Evolutionary conservation across 2,888 invertebrate genomes (phyloP), one percentile per base, ranked within the genome.

Genomic region (Lymantria dispar): DNA sequence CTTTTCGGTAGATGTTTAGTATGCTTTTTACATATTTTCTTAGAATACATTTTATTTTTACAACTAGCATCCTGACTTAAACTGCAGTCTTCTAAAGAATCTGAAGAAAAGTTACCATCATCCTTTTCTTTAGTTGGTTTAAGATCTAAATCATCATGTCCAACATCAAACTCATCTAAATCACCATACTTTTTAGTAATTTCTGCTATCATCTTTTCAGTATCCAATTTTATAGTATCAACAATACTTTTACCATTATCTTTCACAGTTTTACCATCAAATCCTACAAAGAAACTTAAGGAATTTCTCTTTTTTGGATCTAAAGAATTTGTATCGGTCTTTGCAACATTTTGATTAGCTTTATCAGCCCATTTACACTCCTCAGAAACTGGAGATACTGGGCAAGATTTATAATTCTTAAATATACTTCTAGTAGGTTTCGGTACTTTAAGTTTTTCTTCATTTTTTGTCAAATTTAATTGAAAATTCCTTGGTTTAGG

Each of bases 381-480:
- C 72, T 96, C 96, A 47, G 94, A 95, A 0, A 96, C 96, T 0
- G 96, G 96, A 0, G 96, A 96, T 0, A 96, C 96, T 0, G 96
- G 96, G 62, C 96, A 94, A 5, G 96, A 96, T 68, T 96, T 95
- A 60, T 95, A 94, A 64, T 94, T 93, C 62, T 94, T 94, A 43
- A 94, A 87, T 48, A 94, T 94, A 64, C 94, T 93, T 11, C 92
- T 77, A 9, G 85, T 76, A 31, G 88, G 79, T 61, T 91, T 91
- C 0, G 78, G 68, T 0, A 75, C 64, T 63, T 83, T 85, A 1
- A 81, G 81, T 64, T 90, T 89, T 1, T 87, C 85, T 2, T 76
- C 81, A 7, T 64, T 55, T 60, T 82, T 80, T 7, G 68, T 84
- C 1, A 92, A 64, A 60, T 85, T 86, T 31, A 92, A 70, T 47